Evolutionary conservation across 2,113 vertebrate species (phyloP), one percentile per base, ranked within the genome.

Genomic region (Thymallus thymallus): DNA sequence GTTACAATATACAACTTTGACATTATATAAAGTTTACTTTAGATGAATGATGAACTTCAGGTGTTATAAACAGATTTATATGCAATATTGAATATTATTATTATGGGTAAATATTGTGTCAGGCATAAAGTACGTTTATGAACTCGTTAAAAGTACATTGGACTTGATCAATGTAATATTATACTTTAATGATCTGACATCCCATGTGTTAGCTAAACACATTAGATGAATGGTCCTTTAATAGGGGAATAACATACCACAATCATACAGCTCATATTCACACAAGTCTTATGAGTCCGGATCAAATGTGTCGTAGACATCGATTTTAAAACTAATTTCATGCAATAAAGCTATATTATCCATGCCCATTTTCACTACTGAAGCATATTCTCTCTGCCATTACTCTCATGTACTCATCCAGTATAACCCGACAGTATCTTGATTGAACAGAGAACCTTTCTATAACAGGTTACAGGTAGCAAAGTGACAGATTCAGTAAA

Each of bases 371-470:
- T 63, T 69, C 24, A 26, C 20, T 16, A 20, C 32, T n/a, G 51
- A n/a, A 7, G 22, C 20, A 61, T 23, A 3, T 1, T 61, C 24
- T 3, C 9, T 65, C 72, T 75, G 76, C 80, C 68, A 74, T 78
- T 68, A 35, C 72, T 80, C 63, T 75, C 32, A 73, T 67, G 72
- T 72, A 83, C 71, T 80, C 69, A 78, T 86, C 80, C 84, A 78
- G 77, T 86, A 84, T 75, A 72, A 75, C 80, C 82, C 74, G 0
- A 41, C 35, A 41, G 9, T 10, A 29, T 75, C n/a, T 71, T 86
- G 86, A 91, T 88, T 85, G 83, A 79, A 88, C 85, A 88, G 86
- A 84, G 82, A 69, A 10, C 79, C 80, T 87, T 87, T 88, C 88
- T 81, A 91, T 76, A 75, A 71, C 71, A 22, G 64, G 56, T 84